phyloP scores from a whole-genome alignment of 2,888 invertebrate species.

The Clepsis dumicolana region DNA sequence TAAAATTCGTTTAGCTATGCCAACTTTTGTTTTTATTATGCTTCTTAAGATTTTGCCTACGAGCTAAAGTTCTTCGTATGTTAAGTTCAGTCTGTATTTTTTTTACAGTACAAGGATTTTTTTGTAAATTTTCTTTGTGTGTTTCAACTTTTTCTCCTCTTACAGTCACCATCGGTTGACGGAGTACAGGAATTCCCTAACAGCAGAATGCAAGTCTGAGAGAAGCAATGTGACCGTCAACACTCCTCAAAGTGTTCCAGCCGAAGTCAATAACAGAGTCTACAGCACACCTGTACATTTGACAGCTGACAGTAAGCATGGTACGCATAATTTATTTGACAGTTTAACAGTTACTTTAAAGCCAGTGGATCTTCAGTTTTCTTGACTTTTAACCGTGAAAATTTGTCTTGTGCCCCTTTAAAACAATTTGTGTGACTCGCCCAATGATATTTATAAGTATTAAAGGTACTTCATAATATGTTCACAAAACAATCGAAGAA shows the following conservation, averaged over 20 bases:
- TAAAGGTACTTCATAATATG: no score
- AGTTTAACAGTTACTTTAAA: no score
- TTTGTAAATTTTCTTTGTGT: background rate
- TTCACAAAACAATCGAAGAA: no score
- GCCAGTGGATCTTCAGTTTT: no score
- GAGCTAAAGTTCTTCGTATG: no score
- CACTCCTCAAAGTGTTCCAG: constrained; percentile 70
- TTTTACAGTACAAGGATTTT: background rate
- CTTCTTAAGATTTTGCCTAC: no score
- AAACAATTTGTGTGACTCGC: no score
- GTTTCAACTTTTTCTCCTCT: constrained; percentile 35
- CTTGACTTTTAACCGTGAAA: no score
- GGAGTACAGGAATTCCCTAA: constrained; percentile 77
- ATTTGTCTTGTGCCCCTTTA: no score
- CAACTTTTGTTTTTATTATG: no score
- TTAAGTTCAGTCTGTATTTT: background rate
- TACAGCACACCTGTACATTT: constrained; percentile 82
- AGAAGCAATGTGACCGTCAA: constrained; percentile 73
- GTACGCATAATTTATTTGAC: constrained; percentile 56
- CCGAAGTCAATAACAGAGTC: constrained; percentile 72
- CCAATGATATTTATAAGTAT: no score
- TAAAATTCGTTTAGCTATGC: no score
- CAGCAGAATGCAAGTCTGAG: constrained; percentile 78
- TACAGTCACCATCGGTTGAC: constrained; percentile 71
- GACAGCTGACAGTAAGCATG: constrained; percentile 77